Conservation (phyloP, 2,797 vertebrate genomes). For the Pterois miles region DNA sequence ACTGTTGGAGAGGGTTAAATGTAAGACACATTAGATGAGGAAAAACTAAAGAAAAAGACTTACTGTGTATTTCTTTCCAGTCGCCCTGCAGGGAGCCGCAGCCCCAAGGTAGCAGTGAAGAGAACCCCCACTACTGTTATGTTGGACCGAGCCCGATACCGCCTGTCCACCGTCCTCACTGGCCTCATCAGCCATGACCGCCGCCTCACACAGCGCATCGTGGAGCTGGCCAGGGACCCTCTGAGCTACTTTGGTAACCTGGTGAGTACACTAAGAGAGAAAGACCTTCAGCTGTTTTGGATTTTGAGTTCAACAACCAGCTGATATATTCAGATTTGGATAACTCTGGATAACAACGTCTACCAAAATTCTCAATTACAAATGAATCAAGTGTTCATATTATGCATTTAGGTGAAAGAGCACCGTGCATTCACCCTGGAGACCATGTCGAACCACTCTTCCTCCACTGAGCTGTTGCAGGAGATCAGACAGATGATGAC, state of each 20-base stretch:
- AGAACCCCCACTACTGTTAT: conserved; percentile 87
- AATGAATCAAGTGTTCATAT: not conserved
- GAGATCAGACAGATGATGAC: conserved; percentile 99
- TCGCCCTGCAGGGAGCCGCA: conserved; percentile 38
- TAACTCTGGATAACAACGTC: not conserved
- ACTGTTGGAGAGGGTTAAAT: not conserved
- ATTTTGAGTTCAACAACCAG: not conserved
- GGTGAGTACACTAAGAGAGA: conserved; percentile 50
- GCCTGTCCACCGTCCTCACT: conserved; percentile 89
- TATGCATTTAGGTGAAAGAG: conserved; percentile 84
- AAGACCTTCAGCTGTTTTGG: not conserved
- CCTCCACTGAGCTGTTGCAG: conserved; percentile 95
- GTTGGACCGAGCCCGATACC: conserved; percentile 88
- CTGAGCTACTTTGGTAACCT: conserved; percentile 94
- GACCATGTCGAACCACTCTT: conserved; percentile 90
- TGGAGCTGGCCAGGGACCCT: conserved; percentile 92
- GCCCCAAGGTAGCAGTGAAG: conserved; percentile 67
- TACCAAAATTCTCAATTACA: not conserved
- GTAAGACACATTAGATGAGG: not conserved
- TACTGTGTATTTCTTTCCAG: conserved; percentile 20
- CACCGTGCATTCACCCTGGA: conserved; percentile 93
- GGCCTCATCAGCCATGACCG: conserved; percentile 91
- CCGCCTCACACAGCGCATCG: conserved; percentile 92
- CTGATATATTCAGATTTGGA: not conserved
- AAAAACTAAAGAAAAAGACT: not conserved